These are phyloP conservation scores for Channa striata DNA, from an alignment of 2,797 vertebrate genomes.

Conservation along the genomic window DNA sequence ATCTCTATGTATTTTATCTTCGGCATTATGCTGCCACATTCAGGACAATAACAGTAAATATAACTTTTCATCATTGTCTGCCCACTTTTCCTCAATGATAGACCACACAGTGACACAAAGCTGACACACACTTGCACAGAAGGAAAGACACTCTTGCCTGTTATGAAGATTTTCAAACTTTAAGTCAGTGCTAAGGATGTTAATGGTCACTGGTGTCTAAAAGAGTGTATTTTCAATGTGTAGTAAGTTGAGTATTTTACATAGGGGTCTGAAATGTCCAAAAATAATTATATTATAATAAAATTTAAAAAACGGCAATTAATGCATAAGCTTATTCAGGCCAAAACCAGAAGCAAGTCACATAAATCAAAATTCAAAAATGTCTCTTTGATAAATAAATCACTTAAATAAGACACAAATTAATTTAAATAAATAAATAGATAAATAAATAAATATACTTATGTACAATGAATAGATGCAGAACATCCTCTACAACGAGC, in stretches of 20 bases:
- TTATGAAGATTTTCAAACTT: slow-evolving; percentile 41
- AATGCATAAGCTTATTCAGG: slow-evolving; percentile 40
- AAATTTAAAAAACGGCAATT: slow-evolving; percentile 22
- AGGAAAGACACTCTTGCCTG: slow-evolving; percentile 41
- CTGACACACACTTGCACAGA: slow-evolving; percentile 50
- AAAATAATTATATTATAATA: slow-evolving; percentile 24
- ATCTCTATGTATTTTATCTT: slow-evolving; percentile 46
- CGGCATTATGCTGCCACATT: slow-evolving; percentile 48
- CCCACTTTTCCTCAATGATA: slow-evolving; percentile 16
- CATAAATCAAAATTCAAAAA: slow-evolving; percentile 47
- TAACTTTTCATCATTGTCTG: slow-evolving; percentile 29
- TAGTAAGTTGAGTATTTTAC: slow-evolving; percentile 37
- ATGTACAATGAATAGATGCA: slow-evolving; percentile 73
- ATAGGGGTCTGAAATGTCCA: slow-evolving; percentile 38
- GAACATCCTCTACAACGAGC: slow-evolving; percentile 46
- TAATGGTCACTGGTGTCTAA: slow-evolving; percentile 34
- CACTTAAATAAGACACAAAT: slow-evolving; percentile 64
- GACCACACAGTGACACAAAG: slow-evolving; percentile 39
- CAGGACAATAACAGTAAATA: slow-evolving; percentile 53
- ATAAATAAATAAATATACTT: slow-evolving; percentile 79
- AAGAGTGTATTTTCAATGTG: slow-evolving; percentile 28
- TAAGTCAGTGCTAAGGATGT: slow-evolving; percentile 45
- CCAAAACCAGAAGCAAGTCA: slow-evolving; percentile 46
- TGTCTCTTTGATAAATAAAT: slow-evolving; percentile 72
- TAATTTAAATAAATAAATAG: slow-evolving; percentile 74